Percentiles rank a stretch among this genome's conserved stretches.
phyloP scores from a whole-genome alignment of 37 sponge, comb jelly and placozoan species.

The Axinella damicornis region DNA sequence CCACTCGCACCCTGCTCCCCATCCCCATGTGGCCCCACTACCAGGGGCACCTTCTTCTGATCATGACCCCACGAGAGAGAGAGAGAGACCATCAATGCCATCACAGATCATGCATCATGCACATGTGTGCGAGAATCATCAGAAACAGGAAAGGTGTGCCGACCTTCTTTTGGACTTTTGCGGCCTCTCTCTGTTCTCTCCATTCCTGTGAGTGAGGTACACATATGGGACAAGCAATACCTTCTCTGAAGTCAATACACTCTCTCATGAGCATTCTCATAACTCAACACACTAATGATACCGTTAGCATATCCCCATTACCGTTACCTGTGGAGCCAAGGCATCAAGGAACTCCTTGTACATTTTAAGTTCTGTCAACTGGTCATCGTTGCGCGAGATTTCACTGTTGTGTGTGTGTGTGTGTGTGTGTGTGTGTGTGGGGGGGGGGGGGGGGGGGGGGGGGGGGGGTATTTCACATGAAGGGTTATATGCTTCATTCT shows the following conservation, averaged over 20 bases:
- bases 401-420: slow-evolving; percentile 78
- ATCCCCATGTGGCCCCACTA: background rate
- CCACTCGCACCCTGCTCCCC: slow-evolving; percentile 2
- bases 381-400: slow-evolving; percentile 91
- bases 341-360: slow-evolving; percentile 83
- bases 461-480: no score
- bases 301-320: no score
- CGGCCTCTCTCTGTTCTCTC: slow-evolving; percentile 14
- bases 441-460: background rate
- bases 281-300: no score
- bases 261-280: no score
- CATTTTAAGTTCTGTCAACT: slow-evolving; percentile 76
- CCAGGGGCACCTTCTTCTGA: background rate
- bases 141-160: no score
- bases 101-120: no score
- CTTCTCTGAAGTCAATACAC: no score
- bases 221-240: no score
- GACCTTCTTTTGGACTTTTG: background rate
- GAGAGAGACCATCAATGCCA: no score
- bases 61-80: no score
- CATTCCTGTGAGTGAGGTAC: slow-evolving; percentile 14
- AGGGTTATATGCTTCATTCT: no score
- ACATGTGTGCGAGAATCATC: no score
- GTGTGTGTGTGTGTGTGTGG: background rate
- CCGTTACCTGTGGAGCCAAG: slow-evolving; percentile 77